A percentile compares a stretch with the other conserved stretches of the same genome.
Evolutionary conservation across 1,140 invertebrate species (phyloP).

Genomic region (Sweltsa coloradensis): DNA sequence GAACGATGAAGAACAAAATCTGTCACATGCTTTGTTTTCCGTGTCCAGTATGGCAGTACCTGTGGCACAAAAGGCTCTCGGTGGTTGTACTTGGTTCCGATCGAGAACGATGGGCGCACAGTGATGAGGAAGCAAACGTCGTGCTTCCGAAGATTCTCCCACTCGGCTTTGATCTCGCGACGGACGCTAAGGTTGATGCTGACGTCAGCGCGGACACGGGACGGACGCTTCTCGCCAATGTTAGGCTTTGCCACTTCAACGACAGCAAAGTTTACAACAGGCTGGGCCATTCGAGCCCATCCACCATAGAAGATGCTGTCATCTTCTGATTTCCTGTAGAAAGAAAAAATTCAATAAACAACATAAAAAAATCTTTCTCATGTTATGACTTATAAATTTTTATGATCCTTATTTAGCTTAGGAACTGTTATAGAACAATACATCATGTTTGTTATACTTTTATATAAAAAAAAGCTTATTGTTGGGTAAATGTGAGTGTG

Average conservation of each 20-base stretch:
- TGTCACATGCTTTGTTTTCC: too few relatives aligned
- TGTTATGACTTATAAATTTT: neutral
- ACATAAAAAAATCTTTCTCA: neutral
- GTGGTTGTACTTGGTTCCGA: constrained; percentile 72
- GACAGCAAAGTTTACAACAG: constrained; percentile 82
- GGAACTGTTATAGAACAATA: too few relatives aligned
- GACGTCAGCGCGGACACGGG: constrained; percentile 86
- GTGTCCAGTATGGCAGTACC: too few relatives aligned
- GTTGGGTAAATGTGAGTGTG: too few relatives aligned
- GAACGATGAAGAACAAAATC: too few relatives aligned
- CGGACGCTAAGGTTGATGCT: constrained; percentile 83
- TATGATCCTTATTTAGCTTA: constrained; percentile 11
- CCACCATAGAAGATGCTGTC: constrained; percentile 82
- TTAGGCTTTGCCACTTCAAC: constrained; percentile 89
- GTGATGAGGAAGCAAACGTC: constrained; percentile 96
- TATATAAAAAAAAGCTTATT: too few relatives aligned
- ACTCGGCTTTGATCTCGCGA: constrained; percentile 87
- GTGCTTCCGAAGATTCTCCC: constrained; percentile 93
- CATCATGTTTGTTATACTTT: too few relatives aligned
- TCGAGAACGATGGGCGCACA: constrained; percentile 67
- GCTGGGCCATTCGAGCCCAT: constrained; percentile 97
- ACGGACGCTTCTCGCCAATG: constrained; percentile 87
- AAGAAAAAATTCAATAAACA: constrained; percentile 8
- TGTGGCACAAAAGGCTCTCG: constrained; percentile 77
- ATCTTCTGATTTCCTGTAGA: constrained; percentile 69